Evolutionary conservation across 2,888 invertebrate species (phyloP).

Genomic region (Tachina fera): DNA sequence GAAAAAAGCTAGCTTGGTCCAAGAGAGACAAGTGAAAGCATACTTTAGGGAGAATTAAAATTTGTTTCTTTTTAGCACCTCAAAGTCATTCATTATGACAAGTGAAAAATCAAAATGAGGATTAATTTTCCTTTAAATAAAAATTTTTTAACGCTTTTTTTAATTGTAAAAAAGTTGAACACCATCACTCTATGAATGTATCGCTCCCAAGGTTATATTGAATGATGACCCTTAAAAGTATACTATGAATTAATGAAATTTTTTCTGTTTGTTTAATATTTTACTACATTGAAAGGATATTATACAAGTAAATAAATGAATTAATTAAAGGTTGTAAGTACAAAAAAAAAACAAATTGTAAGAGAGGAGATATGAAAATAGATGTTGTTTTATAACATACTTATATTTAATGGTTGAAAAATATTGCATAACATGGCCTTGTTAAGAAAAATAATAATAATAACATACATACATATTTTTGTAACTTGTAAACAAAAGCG

Average conservation of each 20-base stretch:
- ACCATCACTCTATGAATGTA: constrained; percentile 8
- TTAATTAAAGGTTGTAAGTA: neutral
- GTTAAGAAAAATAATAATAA: neutral
- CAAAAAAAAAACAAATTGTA: neutral
- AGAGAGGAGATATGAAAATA: neutral
- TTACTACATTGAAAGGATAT: neutral
- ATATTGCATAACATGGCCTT: neutral
- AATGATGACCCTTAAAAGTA: constrained; percentile 45
- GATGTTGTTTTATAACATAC: neutral
- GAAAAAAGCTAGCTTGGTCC: neutral
- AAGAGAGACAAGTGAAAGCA: constrained; percentile 20
- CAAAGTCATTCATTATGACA: constrained; percentile 11
- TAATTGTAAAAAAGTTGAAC: constrained; percentile 32
- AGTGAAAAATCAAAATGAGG: constrained; percentile 38
- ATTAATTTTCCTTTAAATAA: constrained; percentile 50
- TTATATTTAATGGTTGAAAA: neutral
- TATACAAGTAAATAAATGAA: constrained; percentile 9
- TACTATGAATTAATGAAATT: constrained; percentile 12
- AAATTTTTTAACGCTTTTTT: constrained; percentile 27
- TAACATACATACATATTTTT: neutral
- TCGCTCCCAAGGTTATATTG: constrained; percentile 38
- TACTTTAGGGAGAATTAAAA: constrained; percentile 20
- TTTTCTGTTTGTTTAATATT: constrained; percentile 6
- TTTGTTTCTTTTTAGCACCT: neutral
- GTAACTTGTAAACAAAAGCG: too few relatives aligned